Base-by-base conservation (phyloP, 2,113 vertebrate genomes). In the Trogon surrucura region DNA sequence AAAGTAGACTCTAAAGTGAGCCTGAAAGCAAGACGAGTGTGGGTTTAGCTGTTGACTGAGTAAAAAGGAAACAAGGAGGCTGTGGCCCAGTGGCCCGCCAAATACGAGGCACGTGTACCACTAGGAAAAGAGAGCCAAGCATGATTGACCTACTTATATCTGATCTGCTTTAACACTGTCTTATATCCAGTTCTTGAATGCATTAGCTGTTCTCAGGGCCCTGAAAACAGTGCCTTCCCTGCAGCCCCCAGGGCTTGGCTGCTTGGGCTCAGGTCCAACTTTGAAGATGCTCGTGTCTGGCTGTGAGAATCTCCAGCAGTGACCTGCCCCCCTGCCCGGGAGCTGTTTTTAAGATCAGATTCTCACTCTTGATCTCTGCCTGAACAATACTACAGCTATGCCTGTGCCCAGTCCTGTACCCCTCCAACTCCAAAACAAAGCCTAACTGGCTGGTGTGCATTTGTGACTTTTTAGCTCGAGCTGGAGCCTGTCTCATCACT, bases 101-200 rank as follows among this genome's bases (percentile, higher is more conserved):
- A 85, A 87, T 79, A 48, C 20, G 67, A 61, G n/a, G 18, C 30
- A 84, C 4, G 0, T 41, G 19, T 36, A 62, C 16, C 30, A 30
- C 34, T 38, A 85, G 16, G 48, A 85, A 67, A 87, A 72, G 53
- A 58, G 11, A 77, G 23, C 9, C 29, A 88, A 75, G 7, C 10
- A 30, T 57, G 12, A 9, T n/a, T 91, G 81, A 91, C 78, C 81
- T 91, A 57, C 53, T 82, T 94, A 32, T 44, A 85, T 62, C n/a
- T 84, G 60, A 89, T 79, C 60, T 45, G 29, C 27, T 88, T 94
- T 53, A 53, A 57, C 61, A 23, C 34, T 64, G 9, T 65, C 38
- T 75, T 57, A 47, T 26, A 72, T 4, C 6, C 41, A 79, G 34
- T 48, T 75, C 61, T 85, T 82, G 57, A 82, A 94, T 79, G 9